Percentiles rank a stretch among this genome's conserved stretches.
These are phyloP conservation scores for Salvelinus sp. DNA, from an alignment of 2,113 vertebrate species.

Conservation along the genomic window DNA sequence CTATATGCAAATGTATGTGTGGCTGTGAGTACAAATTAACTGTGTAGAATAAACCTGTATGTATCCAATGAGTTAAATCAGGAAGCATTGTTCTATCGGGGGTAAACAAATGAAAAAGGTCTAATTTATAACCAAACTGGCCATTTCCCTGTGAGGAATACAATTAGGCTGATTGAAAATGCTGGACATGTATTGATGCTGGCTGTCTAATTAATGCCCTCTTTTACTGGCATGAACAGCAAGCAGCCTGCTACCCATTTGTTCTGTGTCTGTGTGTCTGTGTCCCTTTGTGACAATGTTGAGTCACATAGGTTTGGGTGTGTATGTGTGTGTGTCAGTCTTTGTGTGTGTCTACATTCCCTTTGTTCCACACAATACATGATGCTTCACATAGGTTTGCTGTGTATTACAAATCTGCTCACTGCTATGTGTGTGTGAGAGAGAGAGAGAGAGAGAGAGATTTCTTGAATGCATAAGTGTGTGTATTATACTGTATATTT, in stretches of 20 bases:
- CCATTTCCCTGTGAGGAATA: conserved; percentile 47
- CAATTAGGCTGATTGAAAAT: conserved; percentile 63
- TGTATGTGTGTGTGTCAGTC: no score
- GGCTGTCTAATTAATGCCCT: conserved; percentile 63
- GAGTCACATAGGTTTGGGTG: no score
- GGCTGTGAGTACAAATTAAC: conserved; percentile 15
- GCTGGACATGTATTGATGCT: conserved; percentile 62
- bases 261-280: background rate
- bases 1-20: conserved; percentile 25
- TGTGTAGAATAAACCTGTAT: conserved; percentile 30
- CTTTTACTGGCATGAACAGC: conserved; percentile 45
- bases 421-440: no score
- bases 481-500: conserved; percentile 3
- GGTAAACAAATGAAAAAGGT: conserved; percentile 40
- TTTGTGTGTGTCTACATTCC: no score
- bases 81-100: background rate
- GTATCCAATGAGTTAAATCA: conserved; percentile 33
- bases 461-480: background rate
- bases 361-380: no score
- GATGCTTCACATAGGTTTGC: background rate
- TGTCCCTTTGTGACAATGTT: background rate
- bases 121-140: conserved; percentile 51
- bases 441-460: background rate
- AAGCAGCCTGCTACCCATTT: conserved; percentile 2
- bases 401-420: background rate